A percentile compares a stretch with the other conserved stretches of the same genome.
Conservation (phyloP, 2,888 invertebrate species). For the Griposia aprilina region DNA sequence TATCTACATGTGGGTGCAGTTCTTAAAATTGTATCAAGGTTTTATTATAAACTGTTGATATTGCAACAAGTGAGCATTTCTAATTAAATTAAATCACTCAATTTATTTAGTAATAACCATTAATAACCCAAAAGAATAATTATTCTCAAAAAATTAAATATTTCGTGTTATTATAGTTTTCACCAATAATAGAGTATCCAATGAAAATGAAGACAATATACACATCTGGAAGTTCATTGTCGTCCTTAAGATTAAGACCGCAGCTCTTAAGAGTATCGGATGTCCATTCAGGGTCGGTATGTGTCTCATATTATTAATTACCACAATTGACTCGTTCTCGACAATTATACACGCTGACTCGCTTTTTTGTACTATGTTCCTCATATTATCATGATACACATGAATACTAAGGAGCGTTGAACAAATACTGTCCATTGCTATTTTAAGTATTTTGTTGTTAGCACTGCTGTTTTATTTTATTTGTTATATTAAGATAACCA, state of each 20-base stretch:
- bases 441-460: slow-evolving; percentile 5
- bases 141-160: not conserved
- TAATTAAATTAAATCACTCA: not conserved
- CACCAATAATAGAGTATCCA: slow-evolving; percentile 4
- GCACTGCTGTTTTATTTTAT: slow-evolving; percentile 12
- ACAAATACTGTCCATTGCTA: slow-evolving; percentile 30
- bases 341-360: slow-evolving; percentile 64
- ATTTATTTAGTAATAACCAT: not conserved
- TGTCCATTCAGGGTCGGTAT: slow-evolving; percentile 70
- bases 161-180: not conserved
- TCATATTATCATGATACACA: slow-evolving; percentile 23
- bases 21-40: slow-evolving; percentile 26
- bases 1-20: slow-evolving; percentile 20
- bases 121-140: not conserved
- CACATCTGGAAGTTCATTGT: slow-evolving; percentile 48
- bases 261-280: slow-evolving; percentile 68
- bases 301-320: slow-evolving; percentile 70
- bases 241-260: slow-evolving; percentile 63
- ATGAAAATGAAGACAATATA: slow-evolving; percentile 31
- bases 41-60: slow-evolving; percentile 11
- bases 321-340: slow-evolving; percentile 68
- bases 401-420: slow-evolving; percentile 19
- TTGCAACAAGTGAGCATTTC: not conserved
- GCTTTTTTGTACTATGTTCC: slow-evolving; percentile 45
- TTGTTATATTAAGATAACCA: slow-evolving; percentile 21